Evolutionary conservation across 2,888 invertebrate species (phyloP).

Genomic region (Alitta virens): DNA sequence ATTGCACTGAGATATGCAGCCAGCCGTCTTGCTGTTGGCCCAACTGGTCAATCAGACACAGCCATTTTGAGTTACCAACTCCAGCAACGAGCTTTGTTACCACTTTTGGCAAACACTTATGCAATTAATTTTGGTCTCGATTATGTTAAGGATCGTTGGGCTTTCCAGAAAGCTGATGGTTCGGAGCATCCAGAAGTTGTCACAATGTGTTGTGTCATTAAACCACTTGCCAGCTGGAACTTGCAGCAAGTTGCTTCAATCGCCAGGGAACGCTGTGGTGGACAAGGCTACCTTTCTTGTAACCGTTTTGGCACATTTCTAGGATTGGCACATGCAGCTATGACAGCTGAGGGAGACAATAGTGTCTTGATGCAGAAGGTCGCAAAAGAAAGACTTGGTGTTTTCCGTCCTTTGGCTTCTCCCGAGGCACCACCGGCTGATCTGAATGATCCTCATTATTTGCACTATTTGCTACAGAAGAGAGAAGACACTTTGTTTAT

Average conservation of each 20-base stretch:
- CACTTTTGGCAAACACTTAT: constrained; percentile 33
- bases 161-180: constrained; percentile 28
- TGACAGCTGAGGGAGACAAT: constrained; percentile 40
- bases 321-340: constrained; percentile 34
- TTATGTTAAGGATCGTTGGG: constrained; percentile 33
- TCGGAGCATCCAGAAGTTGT: constrained; percentile 34
- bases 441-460: constrained; percentile 17
- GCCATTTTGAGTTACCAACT: constrained; percentile 36
- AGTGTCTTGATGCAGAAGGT: constrained; percentile 38
- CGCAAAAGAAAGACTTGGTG: constrained; percentile 32
- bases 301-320: constrained; percentile 35
- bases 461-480: constrained; percentile 25
- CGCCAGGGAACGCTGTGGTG: constrained; percentile 35
- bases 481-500: constrained; percentile 27
- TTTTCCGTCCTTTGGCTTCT: constrained; percentile 21
- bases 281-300: constrained; percentile 36
- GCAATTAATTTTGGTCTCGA: constrained; percentile 37
- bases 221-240: constrained; percentile 34
- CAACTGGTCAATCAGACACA: constrained; percentile 31
- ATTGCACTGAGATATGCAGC: constrained; percentile 34
- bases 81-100: constrained; percentile 34
- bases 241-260: constrained; percentile 27
- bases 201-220: constrained; percentile 38
- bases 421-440: constrained; percentile 15
- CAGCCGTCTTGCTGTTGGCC: constrained; percentile 36